A percentile compares a stretch with the other conserved stretches of the same genome.
Evolutionary conservation across 2,888 invertebrate species (phyloP).

Genomic region (Bedellia somnulentella): DNA sequence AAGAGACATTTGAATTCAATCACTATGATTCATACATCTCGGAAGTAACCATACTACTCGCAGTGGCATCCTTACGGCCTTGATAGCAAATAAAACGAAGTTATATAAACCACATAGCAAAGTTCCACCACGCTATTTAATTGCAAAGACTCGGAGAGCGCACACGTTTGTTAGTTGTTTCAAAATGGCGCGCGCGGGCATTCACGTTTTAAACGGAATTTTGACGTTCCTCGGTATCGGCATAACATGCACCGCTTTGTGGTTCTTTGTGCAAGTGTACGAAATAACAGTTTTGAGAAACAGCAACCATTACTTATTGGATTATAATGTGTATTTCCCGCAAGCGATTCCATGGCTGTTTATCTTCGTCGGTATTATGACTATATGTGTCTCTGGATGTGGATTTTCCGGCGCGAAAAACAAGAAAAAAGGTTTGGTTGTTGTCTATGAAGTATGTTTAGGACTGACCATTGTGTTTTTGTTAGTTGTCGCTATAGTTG

Average conservation of each 20-base stretch:
- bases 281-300: conserved; percentile 30
- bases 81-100: neutral
- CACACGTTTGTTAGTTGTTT: neutral
- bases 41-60: neutral
- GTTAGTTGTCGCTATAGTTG: conserved; percentile 23
- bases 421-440: conserved; percentile 23
- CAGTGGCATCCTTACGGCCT: conserved; percentile 1
- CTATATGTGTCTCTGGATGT: conserved; percentile 28
- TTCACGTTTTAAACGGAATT: conserved; percentile 28
- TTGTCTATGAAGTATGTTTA: conserved; percentile 23
- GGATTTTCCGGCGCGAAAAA: conserved; percentile 33
- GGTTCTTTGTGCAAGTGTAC: conserved; percentile 37
- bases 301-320: conserved; percentile 37
- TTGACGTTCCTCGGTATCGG: conserved; percentile 26
- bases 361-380: conserved; percentile 28
- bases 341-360: conserved; percentile 49
- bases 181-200: neutral
- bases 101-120: neutral
- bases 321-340: conserved; percentile 47
- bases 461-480: conserved; percentile 22
- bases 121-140: conserved; percentile 2
- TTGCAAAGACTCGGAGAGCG: neutral
- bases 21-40: neutral
- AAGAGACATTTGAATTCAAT: too few relatives aligned
- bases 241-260: conserved; percentile 27